Percentiles rank a stretch among this genome's conserved stretches.
phyloP scores from a whole-genome alignment of 2,888 invertebrate genomes.

The Coleophora deauratella region DNA sequence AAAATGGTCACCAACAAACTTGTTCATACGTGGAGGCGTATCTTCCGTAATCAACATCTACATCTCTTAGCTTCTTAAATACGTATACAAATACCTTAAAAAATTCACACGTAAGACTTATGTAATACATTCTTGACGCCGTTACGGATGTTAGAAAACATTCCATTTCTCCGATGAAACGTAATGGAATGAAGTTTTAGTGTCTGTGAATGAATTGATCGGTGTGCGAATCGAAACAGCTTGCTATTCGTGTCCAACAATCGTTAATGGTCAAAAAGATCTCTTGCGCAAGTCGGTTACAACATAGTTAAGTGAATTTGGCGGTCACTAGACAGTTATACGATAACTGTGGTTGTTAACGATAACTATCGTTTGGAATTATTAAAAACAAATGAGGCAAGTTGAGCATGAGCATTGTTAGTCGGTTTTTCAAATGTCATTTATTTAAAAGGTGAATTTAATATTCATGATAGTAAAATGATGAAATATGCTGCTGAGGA shows the following conservation, averaged over 20 bases:
- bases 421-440: no score
- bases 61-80: background rate
- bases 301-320: slow-evolving; percentile 16
- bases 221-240: no score
- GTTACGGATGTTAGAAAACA: background rate
- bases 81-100: background rate
- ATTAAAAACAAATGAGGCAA: no score
- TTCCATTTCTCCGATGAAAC: background rate
- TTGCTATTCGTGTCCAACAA: background rate
- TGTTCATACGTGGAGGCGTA: no score
- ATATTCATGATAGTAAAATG: no score
- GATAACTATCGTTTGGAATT: slow-evolving; percentile 3
- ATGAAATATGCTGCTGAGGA: no score
- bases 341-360: slow-evolving; percentile 2
- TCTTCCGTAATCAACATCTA: background rate
- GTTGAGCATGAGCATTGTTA: no score
- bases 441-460: no score
- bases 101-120: background rate
- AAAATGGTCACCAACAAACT: no score
- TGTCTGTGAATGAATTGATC: no score
- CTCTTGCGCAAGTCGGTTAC: slow-evolving; percentile 17
- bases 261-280: slow-evolving; percentile 13
- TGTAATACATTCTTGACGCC: background rate
- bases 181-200: no score
- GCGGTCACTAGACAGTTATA: slow-evolving; percentile 18